A percentile compares a stretch with the other conserved stretches of the same genome.
Conservation (phyloP, 2,797 vertebrate species). For the Margarornis squamiger region DNA sequence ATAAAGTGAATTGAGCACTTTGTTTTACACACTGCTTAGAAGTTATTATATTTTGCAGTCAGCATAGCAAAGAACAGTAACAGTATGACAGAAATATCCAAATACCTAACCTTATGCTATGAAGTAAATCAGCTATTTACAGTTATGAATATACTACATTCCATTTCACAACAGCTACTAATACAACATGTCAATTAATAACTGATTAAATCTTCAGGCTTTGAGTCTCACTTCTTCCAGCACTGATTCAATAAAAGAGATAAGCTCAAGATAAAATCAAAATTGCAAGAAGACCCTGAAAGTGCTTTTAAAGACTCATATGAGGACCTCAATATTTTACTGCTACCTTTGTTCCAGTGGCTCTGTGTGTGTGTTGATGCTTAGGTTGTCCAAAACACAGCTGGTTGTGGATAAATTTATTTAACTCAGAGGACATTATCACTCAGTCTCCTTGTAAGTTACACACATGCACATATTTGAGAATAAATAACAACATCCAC, state of each 20-base stretch:
- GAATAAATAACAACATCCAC: not conserved
- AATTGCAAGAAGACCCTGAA: not conserved
- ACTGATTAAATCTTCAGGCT: conserved; percentile 56
- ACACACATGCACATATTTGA: not conserved
- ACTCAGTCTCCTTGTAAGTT: not conserved
- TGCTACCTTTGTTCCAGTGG: not conserved
- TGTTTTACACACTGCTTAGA: conserved; percentile 88
- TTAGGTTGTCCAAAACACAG: not conserved
- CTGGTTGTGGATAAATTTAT: not conserved
- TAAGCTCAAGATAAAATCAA: not conserved
- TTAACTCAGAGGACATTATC: not conserved
- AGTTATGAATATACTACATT: conserved; percentile 59
- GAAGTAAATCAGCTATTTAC: conserved; percentile 73
- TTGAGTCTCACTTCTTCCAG: conserved; percentile 32
- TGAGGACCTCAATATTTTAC: not conserved
- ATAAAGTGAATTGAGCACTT: conserved; percentile 92
- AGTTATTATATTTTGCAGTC: conserved; percentile 87
- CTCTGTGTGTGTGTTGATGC: not conserved
- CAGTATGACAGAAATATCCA: conserved; percentile 71
- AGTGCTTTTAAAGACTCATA: not conserved
- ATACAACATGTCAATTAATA: conserved; percentile 69
- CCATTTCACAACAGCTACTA: conserved; percentile 63
- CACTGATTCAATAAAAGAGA: not conserved
- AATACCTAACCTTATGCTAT: conserved; percentile 64
- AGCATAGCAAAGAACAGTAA: conserved; percentile 77